Conservation (phyloP, 2,113 vertebrate genomes). For the Lichenostomus cassidix region DNA sequence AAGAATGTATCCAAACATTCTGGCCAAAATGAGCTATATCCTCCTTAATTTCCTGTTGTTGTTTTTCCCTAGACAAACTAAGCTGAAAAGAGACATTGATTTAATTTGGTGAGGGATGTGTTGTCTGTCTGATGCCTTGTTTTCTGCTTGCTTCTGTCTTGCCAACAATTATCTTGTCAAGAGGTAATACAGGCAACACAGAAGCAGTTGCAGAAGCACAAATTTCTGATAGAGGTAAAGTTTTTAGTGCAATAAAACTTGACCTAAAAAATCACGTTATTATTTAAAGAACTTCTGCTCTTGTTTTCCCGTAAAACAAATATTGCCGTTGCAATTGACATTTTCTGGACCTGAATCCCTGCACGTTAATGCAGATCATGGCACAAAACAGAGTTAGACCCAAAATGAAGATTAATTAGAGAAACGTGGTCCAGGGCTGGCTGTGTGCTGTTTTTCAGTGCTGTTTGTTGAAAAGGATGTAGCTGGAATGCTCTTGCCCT, state of each 20-base stretch:
- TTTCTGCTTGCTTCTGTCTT: conserved; percentile 49
- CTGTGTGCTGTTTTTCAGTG: not conserved
- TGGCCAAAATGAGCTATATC: not conserved
- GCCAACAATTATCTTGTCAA: conserved; percentile 70
- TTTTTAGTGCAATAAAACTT: not conserved
- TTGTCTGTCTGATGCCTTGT: conserved; percentile 46
- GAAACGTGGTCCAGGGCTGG: not conserved
- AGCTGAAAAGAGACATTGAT: conserved; percentile 49
- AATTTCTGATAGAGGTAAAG: conserved; percentile 24
- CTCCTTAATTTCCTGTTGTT: conserved; percentile 10
- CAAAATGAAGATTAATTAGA: not conserved
- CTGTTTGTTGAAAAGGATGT: not conserved
- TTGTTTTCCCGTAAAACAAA: not conserved
- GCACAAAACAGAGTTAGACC: not conserved
- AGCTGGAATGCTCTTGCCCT: not conserved
- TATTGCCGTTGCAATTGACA: not conserved
- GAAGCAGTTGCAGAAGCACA: conserved; percentile 3
- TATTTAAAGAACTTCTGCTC: not conserved
- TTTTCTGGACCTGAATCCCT: not conserved
- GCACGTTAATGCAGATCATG: not conserved
- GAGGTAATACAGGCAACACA: conserved; percentile 35
- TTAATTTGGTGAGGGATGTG: conserved; percentile 58
- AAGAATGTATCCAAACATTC: not conserved
- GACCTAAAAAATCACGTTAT: not conserved
- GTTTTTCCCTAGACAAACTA: conserved; percentile 30